These are phyloP conservation scores for Cassiopea andromeda DNA, from an alignment of 30 jellyfish, hydroid and myxozoan genomes.

Conservation along the genomic window DNA sequence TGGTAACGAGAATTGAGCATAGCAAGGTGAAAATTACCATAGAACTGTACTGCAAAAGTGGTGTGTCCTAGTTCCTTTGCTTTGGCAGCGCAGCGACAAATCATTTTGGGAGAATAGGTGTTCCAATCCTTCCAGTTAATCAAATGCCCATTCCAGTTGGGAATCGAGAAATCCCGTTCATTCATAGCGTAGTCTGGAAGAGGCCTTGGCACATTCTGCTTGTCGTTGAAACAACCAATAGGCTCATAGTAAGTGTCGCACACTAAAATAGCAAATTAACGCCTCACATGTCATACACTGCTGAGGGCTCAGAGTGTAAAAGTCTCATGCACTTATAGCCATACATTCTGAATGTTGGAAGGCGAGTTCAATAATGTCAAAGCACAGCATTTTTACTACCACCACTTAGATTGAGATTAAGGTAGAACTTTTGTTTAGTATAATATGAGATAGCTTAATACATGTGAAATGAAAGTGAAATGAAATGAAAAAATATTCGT, in stretches of 20 bases:
- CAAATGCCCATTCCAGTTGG: slow-evolving; percentile 76
- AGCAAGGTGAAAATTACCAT: slow-evolving; percentile 38
- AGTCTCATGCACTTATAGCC: too few relatives aligned
- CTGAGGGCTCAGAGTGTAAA: too few relatives aligned
- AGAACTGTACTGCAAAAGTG: slow-evolving; percentile 70
- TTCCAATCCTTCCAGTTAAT: slow-evolving; percentile 85
- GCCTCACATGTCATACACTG: neutral
- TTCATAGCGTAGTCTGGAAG: slow-evolving; percentile 76
- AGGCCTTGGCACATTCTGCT: slow-evolving; percentile 69
- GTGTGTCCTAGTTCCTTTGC: slow-evolving; percentile 65
- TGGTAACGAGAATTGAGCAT: too few relatives aligned
- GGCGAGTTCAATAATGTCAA: too few relatives aligned
- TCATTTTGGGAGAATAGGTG: slow-evolving; percentile 75
- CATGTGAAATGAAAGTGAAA: too few relatives aligned
- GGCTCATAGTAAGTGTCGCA: slow-evolving; percentile 88
- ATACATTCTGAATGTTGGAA: too few relatives aligned
- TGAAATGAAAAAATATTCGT: too few relatives aligned
- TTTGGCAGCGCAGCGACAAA: slow-evolving; percentile 86
- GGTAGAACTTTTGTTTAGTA: too few relatives aligned
- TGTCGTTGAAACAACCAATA: slow-evolving; percentile 76
- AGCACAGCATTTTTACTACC: too few relatives aligned
- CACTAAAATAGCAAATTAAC: slow-evolving; percentile 10
- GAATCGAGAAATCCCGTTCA: slow-evolving; percentile 68
- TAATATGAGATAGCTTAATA: too few relatives aligned
- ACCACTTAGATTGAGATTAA: too few relatives aligned